Evolutionary conservation across 2,797 vertebrate genomes (phyloP).

Genomic region (Epinephelus awoara): DNA sequence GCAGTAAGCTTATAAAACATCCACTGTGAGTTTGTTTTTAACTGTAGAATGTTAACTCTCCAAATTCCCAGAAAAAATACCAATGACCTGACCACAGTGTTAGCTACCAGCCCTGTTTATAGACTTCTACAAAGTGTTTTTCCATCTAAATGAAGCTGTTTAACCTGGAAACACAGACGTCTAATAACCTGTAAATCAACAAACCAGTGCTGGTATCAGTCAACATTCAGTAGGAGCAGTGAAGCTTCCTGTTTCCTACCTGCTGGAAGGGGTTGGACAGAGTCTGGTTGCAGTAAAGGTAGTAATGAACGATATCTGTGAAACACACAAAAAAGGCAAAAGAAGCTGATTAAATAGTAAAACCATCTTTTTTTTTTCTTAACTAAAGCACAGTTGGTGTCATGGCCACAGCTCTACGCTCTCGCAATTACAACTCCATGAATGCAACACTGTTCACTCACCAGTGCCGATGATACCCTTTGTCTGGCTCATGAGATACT

Average conservation of each 20-base stretch:
- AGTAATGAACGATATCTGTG: slow-evolving; percentile 94
- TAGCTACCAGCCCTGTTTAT: background rate
- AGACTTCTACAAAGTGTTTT: background rate
- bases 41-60: background rate
- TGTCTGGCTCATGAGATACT: slow-evolving; percentile 92
- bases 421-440: background rate
- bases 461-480: slow-evolving; percentile 87
- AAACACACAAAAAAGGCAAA: slow-evolving; percentile 35
- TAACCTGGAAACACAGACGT: background rate
- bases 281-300: slow-evolving; percentile 95
- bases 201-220: background rate
- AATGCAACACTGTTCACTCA: slow-evolving; percentile 67
- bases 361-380: background rate
- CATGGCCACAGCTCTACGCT: background rate
- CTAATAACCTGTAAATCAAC: background rate
- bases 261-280: slow-evolving; percentile 95
- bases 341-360: background rate
- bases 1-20: background rate
- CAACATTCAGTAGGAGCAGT: background rate
- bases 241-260: slow-evolving; percentile 80
- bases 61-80: background rate
- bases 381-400: slow-evolving; percentile 11
- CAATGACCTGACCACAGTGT: background rate
- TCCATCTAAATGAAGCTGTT: background rate
- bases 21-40: no score